Evolutionary conservation across 2,888 invertebrate species (phyloP).

Genomic region (Lapara coniferarum): DNA sequence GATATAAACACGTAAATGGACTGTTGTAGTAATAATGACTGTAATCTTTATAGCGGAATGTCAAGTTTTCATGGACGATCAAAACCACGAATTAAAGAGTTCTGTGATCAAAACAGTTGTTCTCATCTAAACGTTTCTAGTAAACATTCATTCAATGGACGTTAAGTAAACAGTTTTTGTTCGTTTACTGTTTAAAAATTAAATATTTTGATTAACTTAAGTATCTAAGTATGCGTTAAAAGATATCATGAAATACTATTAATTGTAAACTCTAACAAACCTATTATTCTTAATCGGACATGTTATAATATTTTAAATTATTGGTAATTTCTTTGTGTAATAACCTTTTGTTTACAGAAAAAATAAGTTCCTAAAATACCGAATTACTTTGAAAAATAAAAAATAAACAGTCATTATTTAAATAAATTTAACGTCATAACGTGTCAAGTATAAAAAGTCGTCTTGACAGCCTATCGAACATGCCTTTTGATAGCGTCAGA

Average conservation of each 20-base stretch:
- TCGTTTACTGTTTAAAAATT: background rate
- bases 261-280: too few relatives aligned
- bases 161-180: constrained; percentile 4
- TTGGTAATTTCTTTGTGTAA: too few relatives aligned
- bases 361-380: background rate
- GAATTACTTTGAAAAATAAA: background rate
- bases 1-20: too few relatives aligned
- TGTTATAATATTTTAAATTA: too few relatives aligned
- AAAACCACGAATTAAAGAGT: too few relatives aligned
- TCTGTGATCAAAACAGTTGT: constrained; percentile 10
- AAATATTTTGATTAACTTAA: constrained; percentile 11
- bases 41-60: background rate
- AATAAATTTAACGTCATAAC: too few relatives aligned
- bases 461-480: background rate
- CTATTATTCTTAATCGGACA: too few relatives aligned
- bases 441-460: background rate
- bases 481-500: constrained; percentile 11
- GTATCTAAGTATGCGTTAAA: background rate
- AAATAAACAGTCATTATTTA: background rate
- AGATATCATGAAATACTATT: too few relatives aligned
- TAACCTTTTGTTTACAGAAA: background rate
- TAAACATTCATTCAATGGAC: constrained; percentile 10
- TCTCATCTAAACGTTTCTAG: background rate
- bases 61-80: background rate
- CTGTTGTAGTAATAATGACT: too few relatives aligned